phyloP scores from a whole-genome alignment of 2,113 vertebrate genomes.

The Athene noctua region DNA sequence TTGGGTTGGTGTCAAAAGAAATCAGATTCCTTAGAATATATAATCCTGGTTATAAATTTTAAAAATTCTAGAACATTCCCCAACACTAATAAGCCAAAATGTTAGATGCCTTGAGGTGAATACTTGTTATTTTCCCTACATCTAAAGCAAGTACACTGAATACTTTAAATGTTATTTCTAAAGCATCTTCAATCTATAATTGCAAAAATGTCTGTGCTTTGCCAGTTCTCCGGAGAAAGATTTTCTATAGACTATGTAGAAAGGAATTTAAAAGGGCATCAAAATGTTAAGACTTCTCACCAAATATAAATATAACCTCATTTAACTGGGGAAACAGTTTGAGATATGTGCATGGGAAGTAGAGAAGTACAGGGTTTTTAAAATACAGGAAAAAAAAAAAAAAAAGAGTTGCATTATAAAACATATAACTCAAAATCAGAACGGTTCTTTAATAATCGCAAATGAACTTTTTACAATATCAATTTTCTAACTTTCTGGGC shows the following conservation, averaged over 20 bases:
- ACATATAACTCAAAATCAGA: slow-evolving; percentile 69
- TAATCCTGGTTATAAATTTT: not conserved
- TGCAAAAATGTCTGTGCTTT: not conserved
- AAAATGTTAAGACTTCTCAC: slow-evolving; percentile 68
- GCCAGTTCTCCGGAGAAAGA: not conserved
- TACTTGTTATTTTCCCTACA: not conserved
- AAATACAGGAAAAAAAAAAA: not conserved
- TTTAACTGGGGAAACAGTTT: slow-evolving; percentile 46
- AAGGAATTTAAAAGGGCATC: slow-evolving; percentile 66
- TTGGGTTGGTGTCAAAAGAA: not conserved
- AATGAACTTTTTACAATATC: slow-evolving; percentile 61
- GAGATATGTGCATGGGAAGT: not conserved
- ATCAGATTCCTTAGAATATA: not conserved
- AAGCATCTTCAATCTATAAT: not conserved
- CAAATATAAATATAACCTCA: slow-evolving; percentile 43
- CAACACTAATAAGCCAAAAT: not conserved
- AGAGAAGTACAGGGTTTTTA: not conserved
- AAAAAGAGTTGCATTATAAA: slow-evolving; percentile 46
- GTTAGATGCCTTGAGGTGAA: not conserved
- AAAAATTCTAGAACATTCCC: not conserved
- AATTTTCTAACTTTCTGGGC: slow-evolving; percentile 23
- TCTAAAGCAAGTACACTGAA: not conserved
- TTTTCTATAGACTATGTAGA: slow-evolving; percentile 26
- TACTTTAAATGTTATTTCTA: slow-evolving; percentile 16
- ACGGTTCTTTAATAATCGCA: slow-evolving; percentile 67